A percentile compares a stretch with the other conserved stretches of the same genome.
Conservation (phyloP, 2,888 invertebrate genomes). For the Agrotis exclamationis region DNA sequence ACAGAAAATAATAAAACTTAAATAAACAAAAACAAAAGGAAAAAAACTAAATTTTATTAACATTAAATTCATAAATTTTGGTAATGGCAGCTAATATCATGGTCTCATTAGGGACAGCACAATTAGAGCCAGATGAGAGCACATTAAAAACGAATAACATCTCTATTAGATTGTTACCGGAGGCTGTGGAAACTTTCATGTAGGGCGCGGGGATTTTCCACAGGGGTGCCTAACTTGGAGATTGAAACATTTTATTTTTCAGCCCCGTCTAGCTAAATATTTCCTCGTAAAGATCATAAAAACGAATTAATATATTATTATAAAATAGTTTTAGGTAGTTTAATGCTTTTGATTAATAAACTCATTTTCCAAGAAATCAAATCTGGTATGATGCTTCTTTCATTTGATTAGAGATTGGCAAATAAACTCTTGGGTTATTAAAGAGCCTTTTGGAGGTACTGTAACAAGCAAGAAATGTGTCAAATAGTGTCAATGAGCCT, state of each 20-base stretch:
- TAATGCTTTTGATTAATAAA: no score
- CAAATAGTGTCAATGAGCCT: no score
- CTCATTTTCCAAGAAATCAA: no score
- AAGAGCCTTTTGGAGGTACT: no score
- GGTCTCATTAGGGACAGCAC: slow-evolving; percentile 39
- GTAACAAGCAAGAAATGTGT: no score
- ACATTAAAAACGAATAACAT: slow-evolving; percentile 56
- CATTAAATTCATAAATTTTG: slow-evolving; percentile 8
- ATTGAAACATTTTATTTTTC: background rate
- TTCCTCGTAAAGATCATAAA: no score
- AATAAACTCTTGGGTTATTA: no score
- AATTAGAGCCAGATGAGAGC: slow-evolving; percentile 44
- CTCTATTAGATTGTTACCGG: slow-evolving; percentile 12
- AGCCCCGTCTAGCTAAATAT: no score
- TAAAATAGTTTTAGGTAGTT: no score
- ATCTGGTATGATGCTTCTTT: no score
- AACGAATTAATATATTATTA: no score
- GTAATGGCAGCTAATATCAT: slow-evolving; percentile 38
- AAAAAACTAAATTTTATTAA: slow-evolving; percentile 35
- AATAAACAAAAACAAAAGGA: slow-evolving; percentile 1
- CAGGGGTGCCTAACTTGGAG: background rate
- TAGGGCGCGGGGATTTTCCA: slow-evolving; percentile 24
- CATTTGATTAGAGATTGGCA: no score
- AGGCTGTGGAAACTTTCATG: slow-evolving; percentile 26
- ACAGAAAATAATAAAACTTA: slow-evolving; percentile 3